Percentiles rank a stretch among this genome's conserved stretches.
Evolutionary conservation across 1,140 invertebrate genomes (phyloP).

Genomic region (Drosophila funebris): DNA sequence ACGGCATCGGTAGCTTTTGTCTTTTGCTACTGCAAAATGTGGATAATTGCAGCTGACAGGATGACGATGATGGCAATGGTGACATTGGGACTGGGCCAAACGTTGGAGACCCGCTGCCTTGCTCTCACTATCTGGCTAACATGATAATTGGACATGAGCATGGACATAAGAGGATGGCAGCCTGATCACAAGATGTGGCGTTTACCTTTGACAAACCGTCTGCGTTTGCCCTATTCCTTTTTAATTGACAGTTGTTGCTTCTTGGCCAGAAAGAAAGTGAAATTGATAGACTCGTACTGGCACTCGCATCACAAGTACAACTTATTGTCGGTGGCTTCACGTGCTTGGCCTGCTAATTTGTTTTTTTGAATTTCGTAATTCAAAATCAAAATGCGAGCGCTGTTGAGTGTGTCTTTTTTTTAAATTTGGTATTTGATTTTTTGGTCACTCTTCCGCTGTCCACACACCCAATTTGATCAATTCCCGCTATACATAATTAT

Average conservation of each 20-base stretch:
- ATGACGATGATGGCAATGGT: constrained; percentile 4
- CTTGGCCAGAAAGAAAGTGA: constrained; percentile 58
- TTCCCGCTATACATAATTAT: constrained; percentile 23
- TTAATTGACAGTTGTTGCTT: constrained; percentile 54
- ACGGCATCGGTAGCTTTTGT: constrained; percentile 44
- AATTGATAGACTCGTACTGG: constrained; percentile 59
- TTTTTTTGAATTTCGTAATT: constrained; percentile 39
- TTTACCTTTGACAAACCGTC: constrained; percentile 44
- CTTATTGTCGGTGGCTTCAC: not conserved
- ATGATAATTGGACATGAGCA: constrained; percentile 77
- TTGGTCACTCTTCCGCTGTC: constrained; percentile 12
- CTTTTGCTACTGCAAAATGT: constrained; percentile 55
- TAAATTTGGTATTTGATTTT: constrained; percentile 9
- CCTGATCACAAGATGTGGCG: not conserved
- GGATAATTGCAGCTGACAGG: constrained; percentile 72
- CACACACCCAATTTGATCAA: constrained; percentile 21
- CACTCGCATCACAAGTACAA: not conserved
- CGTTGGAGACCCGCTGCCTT: constrained; percentile 46
- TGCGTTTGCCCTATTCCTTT: constrained; percentile 64
- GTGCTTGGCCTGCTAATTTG: constrained; percentile 37
- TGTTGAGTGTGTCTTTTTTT: not conserved
- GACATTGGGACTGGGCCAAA: constrained; percentile 47
- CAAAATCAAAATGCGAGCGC: constrained; percentile 29
- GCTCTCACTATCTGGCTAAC: constrained; percentile 73
- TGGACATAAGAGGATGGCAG: constrained; percentile 46